Base-by-base conservation (phyloP, 2,888 invertebrate genomes). In the Matsumyia berberina region DNA sequence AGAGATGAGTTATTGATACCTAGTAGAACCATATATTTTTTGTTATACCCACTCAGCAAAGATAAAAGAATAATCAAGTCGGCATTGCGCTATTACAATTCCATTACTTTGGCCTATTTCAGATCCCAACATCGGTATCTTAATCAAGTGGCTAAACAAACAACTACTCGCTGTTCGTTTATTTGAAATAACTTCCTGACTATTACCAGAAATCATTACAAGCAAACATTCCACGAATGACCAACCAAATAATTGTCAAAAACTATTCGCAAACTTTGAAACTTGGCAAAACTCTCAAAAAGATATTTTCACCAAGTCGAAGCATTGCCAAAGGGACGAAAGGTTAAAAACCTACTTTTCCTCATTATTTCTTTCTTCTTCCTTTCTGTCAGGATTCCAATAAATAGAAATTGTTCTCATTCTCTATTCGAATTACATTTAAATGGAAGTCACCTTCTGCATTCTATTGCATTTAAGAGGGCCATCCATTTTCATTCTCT, bases 251-350 rank as follows among this genome's bases (percentile, higher is more conserved):
- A 9, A 12, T 24, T 29, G 39, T 29, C 35, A 64, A 39, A 12
- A 11, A 19, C 46, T 35, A 33, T 35, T 24, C 55, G 12, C 11
- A 39, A 51, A 51, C 12, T 31, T 76, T 76, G 76, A 67, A 76
- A 76, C 49, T 66, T 51, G 49, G 76, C 76, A 66, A 76, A 66
- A 67, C 49, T 76, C 49, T 76, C 58, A 57, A 58, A 58, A 67
- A 39, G 58, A 58, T 24, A 55, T 66, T 49, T 42, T 58, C 37
- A 31, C 39, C n/a, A 33, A 49, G 37, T 76, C 57, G 46, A 15
- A 57, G 24, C 55, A 76, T 19, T 67, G 49, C 66, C 46, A 58
- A 58, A 29, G n/a, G 33, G 15, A 31, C 17, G 17, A 55, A 29
- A 35, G 55, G 17, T 55, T 55, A 42, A 62, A 53, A 8, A 11